Conservation (phyloP, 1,140 invertebrate genomes). For the Eulimnadia texana region DNA sequence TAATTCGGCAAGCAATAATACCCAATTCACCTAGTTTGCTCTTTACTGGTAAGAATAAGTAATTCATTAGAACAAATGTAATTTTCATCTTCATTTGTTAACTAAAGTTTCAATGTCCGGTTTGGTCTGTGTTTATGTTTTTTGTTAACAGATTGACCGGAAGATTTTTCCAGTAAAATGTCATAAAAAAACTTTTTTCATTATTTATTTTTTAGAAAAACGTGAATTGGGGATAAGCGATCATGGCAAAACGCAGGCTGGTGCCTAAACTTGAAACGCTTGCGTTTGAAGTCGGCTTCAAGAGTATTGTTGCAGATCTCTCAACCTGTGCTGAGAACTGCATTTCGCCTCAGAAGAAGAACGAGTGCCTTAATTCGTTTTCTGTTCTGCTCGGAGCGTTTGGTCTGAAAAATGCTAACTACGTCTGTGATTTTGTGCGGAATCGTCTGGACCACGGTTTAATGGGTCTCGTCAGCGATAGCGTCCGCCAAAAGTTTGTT, state of each 20-base stretch:
- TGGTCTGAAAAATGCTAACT: not conserved
- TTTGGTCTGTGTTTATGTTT: no score
- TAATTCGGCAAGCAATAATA: no score
- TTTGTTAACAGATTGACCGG: no score
- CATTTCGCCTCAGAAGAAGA: not conserved
- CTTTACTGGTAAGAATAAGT: no score
- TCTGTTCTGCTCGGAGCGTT: not conserved
- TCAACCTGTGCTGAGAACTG: not conserved
- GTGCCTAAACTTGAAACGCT: not conserved
- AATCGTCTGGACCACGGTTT: not conserved
- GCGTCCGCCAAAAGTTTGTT: not conserved
- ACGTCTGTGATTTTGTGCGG: not conserved
- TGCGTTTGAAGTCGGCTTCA: not conserved
- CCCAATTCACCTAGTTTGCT: no score
- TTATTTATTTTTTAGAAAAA: no score
- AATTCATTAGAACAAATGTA: no score
- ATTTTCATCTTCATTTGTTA: no score
- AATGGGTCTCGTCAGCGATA: not conserved
- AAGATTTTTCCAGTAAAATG: no score
- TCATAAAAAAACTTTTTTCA: no score
- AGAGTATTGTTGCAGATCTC: not conserved
- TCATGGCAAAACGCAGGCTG: not conserved
- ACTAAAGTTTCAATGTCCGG: no score
- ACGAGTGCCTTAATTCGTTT: not conserved
- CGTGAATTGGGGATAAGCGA: no score